A percentile compares a stretch with the other conserved stretches of the same genome.
phyloP scores from a whole-genome alignment of 2,888 invertebrate species.

The Stomorhina lunata region DNA sequence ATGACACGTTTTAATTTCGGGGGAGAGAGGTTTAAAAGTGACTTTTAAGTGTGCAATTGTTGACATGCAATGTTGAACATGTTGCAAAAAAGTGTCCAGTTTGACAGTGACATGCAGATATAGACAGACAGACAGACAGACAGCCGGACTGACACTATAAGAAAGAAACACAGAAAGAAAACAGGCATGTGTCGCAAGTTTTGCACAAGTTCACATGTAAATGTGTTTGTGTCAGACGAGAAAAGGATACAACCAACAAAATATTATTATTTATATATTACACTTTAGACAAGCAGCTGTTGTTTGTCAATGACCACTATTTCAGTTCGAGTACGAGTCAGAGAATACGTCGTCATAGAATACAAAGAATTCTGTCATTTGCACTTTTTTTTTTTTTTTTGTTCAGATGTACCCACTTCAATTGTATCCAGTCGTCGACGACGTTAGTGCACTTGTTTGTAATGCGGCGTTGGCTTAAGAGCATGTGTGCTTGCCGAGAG shows the following conservation, averaged over 20 bases:
- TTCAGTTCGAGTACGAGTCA: too few relatives aligned
- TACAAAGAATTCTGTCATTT: constrained; percentile 22
- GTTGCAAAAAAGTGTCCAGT: constrained; percentile 54
- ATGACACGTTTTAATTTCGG: constrained; percentile 5
- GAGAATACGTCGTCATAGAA: too few relatives aligned
- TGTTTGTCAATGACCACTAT: constrained; percentile 35
- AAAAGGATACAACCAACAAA: constrained; percentile 48
- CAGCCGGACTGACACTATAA: constrained; percentile 16
- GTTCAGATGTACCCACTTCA: neutral
- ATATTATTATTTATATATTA: constrained; percentile 3
- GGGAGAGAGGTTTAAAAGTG: constrained; percentile 27
- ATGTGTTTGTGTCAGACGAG: neutral
- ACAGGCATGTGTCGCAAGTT: neutral
- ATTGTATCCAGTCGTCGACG: neutral
- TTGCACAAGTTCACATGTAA: neutral
- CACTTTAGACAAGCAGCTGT: constrained; percentile 46
- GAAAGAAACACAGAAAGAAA: constrained; percentile 9
- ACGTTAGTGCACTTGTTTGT: neutral
- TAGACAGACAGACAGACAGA: constrained; percentile 10
- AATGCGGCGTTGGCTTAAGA: neutral
- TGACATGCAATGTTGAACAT: constrained; percentile 57
- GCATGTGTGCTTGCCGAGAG: neutral
- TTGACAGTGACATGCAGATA: constrained; percentile 58
- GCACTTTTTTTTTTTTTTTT: too few relatives aligned
- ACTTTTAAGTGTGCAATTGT: constrained; percentile 50